Evolutionary conservation across 2,888 invertebrate genomes (phyloP), one percentile per base, ranked within the genome.

Genomic region (Chalcosyrphus nemorum): DNA sequence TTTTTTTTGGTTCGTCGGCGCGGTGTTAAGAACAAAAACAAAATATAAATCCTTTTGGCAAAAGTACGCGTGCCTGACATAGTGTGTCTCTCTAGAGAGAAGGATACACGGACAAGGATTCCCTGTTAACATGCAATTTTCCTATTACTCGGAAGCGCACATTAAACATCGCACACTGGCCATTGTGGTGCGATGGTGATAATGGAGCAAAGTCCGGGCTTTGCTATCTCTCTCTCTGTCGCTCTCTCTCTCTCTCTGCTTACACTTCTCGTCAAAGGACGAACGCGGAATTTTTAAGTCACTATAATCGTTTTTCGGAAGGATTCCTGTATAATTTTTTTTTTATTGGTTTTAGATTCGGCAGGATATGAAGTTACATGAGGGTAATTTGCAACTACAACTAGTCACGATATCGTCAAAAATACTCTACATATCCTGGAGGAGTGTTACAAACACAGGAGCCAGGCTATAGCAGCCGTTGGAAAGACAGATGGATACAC

Each of bases 111-210:
- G 70, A 65, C 32, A 71, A 17, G 68, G 63, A 77, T 47, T 63
- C 77, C 65, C 35, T 84, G 72, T 54, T 54, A 70, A 75, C 84
- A 84, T 80, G 84, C 74, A 75, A 84, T 84, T 84, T 80, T 78
- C 78, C 72, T 74, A 78, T 84, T 84, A 84, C 74, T 70, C 80
- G 74, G 80, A 84, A 84, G 84, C 74, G 80, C 70, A 71, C 80
- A 84, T 80, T 84, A 68, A 84, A 75, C 84, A 84, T 65, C 52
- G 54, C 66, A 65, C 65, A 65, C 56, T 35, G 38, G 5, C n/a
- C 13, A 38, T 54, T 50, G 66, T 57, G 47, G 56, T 24, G 54
- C 50, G 41, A 52, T 59, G 41, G 77, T 19, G 65, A 77, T 68
- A 78, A 77, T 45, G 52, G 80, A 27, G 52, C 11, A 17, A 35